Evolutionary conservation across 1,140 invertebrate genomes (phyloP).

Genomic region (Formica selysi): DNA sequence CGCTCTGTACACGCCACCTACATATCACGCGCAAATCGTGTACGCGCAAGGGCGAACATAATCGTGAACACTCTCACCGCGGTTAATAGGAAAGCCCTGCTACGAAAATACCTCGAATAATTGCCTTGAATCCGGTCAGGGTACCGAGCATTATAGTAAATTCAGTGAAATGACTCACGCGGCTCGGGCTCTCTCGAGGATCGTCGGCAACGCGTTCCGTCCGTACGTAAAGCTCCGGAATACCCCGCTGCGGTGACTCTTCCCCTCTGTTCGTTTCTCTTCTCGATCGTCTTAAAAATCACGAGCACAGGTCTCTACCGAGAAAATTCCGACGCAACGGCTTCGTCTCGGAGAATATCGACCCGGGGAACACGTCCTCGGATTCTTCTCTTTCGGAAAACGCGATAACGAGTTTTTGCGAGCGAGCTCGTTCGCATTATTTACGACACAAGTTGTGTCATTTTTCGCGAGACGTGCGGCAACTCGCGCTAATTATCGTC

Average conservation of each 20-base stretch:
- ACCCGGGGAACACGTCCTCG: neutral
- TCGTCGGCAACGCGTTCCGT: constrained; percentile 57
- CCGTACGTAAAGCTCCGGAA: constrained; percentile 19
- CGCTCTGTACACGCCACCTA: constrained; percentile 47
- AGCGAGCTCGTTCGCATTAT: constrained; percentile 13
- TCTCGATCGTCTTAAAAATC: constrained; percentile 41
- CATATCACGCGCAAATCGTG: constrained; percentile 1
- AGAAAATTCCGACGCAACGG: constrained; percentile 63
- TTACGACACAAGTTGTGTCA: neutral
- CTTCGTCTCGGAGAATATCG: constrained; percentile 19
- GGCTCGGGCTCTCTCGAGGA: constrained; percentile 36
- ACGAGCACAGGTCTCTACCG: constrained; percentile 14
- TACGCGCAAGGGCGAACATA: constrained; percentile 44
- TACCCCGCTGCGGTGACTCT: constrained; percentile 48
- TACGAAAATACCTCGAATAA: constrained; percentile 80
- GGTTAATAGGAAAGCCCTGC: constrained; percentile 79
- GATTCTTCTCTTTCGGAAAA: constrained; percentile 27
- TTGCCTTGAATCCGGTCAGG: constrained; percentile 73
- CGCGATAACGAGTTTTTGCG: constrained; percentile 41
- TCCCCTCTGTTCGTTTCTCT: neutral
- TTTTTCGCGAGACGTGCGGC: neutral
- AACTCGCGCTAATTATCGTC: constrained; percentile 43
- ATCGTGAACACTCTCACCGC: constrained; percentile 45
- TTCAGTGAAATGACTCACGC: constrained; percentile 75
- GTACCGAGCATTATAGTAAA: constrained; percentile 73